A percentile compares a stretch with the other conserved stretches of the same genome.
Evolutionary conservation across 2,797 vertebrate genomes (phyloP).

Genomic region (Liasis olivaceus): DNA sequence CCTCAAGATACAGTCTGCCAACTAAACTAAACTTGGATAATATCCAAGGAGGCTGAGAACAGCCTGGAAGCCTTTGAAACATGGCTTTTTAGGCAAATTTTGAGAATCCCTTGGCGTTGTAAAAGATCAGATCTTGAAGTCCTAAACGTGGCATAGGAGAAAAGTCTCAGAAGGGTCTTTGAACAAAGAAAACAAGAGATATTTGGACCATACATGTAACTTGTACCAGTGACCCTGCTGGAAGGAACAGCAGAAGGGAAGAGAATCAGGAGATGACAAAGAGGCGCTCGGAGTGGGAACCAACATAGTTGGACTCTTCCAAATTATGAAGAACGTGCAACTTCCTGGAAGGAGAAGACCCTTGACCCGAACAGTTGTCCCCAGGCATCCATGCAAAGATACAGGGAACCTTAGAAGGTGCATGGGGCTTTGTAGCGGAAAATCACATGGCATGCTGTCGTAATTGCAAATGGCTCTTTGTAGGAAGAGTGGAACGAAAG

Average conservation of each 20-base stretch:
- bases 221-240: background rate
- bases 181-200: too few relatives aligned
- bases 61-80: background rate
- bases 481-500: background rate
- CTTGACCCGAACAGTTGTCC: background rate
- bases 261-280: background rate
- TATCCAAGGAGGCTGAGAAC: background rate
- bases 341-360: background rate
- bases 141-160: background rate
- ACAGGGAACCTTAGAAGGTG: background rate
- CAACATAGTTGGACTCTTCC: background rate
- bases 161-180: background rate
- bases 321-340: background rate
- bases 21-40: background rate
- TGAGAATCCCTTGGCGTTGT: background rate
- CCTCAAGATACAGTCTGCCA: background rate
- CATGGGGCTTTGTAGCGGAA: background rate
- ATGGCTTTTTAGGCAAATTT: background rate
- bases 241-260: background rate
- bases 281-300: too few relatives aligned
- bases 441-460: background rate
- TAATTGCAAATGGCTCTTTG: background rate
- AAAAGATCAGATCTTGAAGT: background rate
- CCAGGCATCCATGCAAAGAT: fast-evolving
- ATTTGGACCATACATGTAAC: background rate